Conservation (phyloP, 2,888 invertebrate genomes). For the Erynnis tages region DNA sequence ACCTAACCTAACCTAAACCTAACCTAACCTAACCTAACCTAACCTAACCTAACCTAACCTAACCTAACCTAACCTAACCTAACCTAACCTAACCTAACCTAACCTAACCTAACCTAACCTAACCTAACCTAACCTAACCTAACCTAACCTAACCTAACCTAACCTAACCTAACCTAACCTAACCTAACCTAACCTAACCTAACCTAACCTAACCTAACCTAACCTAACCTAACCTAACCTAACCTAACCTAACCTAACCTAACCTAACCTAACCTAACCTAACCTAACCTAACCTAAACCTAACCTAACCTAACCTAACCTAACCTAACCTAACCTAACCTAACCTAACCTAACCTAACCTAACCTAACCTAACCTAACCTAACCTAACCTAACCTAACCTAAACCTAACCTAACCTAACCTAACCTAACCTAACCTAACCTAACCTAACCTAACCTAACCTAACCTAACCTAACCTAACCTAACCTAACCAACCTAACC, state of each 20-base stretch:
- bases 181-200: constrained; percentile 6
- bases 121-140: constrained; percentile 28
- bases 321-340: constrained; percentile 26
- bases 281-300: constrained; percentile 28
- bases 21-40: constrained; percentile 42
- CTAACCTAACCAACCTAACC: constrained; percentile 38
- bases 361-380: constrained; percentile 39
- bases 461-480: constrained; percentile 36
- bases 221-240: constrained; percentile 16
- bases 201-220: constrained; percentile 18
- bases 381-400: constrained; percentile 38
- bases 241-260: constrained; percentile 8
- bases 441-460: constrained; percentile 38
- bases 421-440: constrained; percentile 36
- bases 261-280: constrained; percentile 21
- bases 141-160: constrained; percentile 32
- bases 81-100: constrained; percentile 41
- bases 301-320: constrained; percentile 26
- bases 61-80: constrained; percentile 40
- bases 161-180: constrained; percentile 33
- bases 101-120: constrained; percentile 41
- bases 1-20: constrained; percentile 39
- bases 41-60: constrained; percentile 41
- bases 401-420: constrained; percentile 32
- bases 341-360: constrained; percentile 35